Percentiles rank a stretch among this genome's conserved stretches.
phyloP scores from a whole-genome alignment of 2,797 vertebrate species.

The Thalassophryne amazonica region DNA sequence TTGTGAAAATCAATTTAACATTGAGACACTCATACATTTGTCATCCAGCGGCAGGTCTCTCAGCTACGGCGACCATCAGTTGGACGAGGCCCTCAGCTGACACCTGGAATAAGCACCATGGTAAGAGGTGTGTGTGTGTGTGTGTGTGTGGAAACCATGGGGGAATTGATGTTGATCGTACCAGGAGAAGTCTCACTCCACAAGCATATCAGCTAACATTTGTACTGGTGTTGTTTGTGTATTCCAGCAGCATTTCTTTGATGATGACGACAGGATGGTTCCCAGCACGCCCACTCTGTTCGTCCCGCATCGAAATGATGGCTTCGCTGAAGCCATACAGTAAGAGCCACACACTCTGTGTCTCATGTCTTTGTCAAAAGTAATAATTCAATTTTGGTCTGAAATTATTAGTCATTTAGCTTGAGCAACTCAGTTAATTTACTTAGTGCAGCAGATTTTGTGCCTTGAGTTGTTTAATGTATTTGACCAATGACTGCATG shows the following conservation, averaged over 20 bases:
- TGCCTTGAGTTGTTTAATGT: too few species aligned
- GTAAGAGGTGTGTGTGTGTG: slow-evolving; percentile 66
- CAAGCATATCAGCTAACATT: too few species aligned
- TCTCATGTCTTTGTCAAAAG: too few species aligned
- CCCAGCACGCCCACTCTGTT: slow-evolving; percentile 96
- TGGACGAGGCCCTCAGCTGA: slow-evolving; percentile 90
- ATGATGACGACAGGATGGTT: slow-evolving; percentile 97
- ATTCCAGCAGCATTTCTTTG: slow-evolving; percentile 93
- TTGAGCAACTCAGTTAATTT: too few species aligned
- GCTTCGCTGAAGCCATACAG: slow-evolving; percentile 98
- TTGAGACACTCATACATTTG: not conserved
- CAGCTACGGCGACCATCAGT: slow-evolving; percentile 86
- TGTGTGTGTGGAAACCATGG: not conserved
- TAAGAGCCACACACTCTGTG: slow-evolving; percentile 71
- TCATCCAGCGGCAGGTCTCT: slow-evolving; percentile 70
- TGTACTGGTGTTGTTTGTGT: not conserved
- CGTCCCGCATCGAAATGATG: slow-evolving; percentile 96
- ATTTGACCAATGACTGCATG: too few species aligned
- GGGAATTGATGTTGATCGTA: too few species aligned
- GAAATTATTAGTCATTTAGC: too few species aligned
- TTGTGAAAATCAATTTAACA: not conserved
- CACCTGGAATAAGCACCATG: slow-evolving; percentile 92
- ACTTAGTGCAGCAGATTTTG: too few species aligned
- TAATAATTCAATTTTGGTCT: too few species aligned
- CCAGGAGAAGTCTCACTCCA: too few species aligned